Conservation (phyloP, 2,113 vertebrate genomes). For the Leptosomus discolor region DNA sequence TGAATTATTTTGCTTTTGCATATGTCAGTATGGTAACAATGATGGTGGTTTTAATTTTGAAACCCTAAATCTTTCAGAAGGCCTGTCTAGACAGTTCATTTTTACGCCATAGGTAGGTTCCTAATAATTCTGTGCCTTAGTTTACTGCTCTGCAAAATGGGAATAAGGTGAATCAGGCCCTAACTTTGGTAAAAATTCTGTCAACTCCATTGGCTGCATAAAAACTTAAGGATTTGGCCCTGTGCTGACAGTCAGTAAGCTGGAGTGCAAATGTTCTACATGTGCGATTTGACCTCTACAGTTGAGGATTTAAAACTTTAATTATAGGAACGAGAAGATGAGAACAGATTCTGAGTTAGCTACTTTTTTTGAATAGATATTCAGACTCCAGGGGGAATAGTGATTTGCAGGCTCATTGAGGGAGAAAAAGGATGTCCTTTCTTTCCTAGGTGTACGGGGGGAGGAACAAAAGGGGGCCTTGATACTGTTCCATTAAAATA, state of each 20-base stretch:
- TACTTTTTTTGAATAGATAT: constrained; percentile 71
- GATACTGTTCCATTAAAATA: constrained; percentile 56
- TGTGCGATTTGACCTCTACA: constrained; percentile 67
- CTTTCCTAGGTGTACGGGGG: constrained; percentile 41
- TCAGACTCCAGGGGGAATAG: constrained; percentile 67
- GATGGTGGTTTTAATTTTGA: background rate
- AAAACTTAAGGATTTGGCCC: constrained; percentile 35
- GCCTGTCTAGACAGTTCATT: background rate
- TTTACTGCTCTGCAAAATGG: background rate
- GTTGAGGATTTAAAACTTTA: constrained; percentile 71
- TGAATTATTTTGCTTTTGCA: background rate
- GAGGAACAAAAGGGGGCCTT: constrained; percentile 30
- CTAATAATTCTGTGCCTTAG: background rate
- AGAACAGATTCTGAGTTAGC: constrained; percentile 67
- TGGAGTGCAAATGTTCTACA: constrained; percentile 59
- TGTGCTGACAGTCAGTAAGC: constrained; percentile 35
- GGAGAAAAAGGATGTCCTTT: constrained; percentile 66
- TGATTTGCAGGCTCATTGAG: constrained; percentile 71
- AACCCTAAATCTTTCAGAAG: background rate
- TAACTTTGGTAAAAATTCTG: background rate
- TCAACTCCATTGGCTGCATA: background rate
- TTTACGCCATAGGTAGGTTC: fast-evolving
- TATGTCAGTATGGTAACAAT: background rate
- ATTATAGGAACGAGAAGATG: constrained; percentile 66
- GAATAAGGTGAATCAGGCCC: background rate